These are phyloP conservation scores for Sitta carolinensis DNA, from an alignment of 2,797 vertebrate species.

Conservation along the genomic window DNA sequence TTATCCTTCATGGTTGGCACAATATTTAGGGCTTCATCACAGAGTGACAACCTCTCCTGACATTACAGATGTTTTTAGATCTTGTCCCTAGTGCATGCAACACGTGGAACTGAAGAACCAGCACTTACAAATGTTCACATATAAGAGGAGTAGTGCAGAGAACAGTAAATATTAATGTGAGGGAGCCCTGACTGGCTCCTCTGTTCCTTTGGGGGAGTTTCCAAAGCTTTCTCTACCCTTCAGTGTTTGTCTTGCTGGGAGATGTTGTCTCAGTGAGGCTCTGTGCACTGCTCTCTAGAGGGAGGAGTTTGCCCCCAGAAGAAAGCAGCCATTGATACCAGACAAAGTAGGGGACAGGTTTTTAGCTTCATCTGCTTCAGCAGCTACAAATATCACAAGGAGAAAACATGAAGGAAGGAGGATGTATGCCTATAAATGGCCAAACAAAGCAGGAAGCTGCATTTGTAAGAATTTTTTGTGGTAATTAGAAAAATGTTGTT, in stretches of 20 bases:
- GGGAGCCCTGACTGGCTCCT: not conserved
- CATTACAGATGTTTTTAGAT: not conserved
- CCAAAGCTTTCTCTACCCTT: not conserved
- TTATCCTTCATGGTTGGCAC: not conserved
- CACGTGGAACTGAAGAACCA: not conserved
- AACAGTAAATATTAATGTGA: not conserved
- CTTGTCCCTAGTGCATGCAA: not conserved
- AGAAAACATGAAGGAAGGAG: not conserved
- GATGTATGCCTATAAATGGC: not conserved
- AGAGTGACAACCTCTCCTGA: not conserved
- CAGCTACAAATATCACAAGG: slow-evolving; percentile 8
- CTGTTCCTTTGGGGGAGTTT: not conserved
- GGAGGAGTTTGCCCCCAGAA: not conserved
- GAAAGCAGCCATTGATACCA: not conserved
- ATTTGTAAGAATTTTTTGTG: not conserved
- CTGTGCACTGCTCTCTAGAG: not conserved
- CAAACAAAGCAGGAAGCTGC: not conserved
- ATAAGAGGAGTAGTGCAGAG: not conserved
- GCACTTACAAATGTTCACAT: not conserved
- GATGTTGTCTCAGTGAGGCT: not conserved
- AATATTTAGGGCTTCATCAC: not conserved
- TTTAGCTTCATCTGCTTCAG: slow-evolving; percentile 23
- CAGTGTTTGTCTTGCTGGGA: not conserved
- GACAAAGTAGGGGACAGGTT: not conserved
- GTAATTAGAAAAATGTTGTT: slow-evolving; percentile 26